Percentiles rank a stretch among this genome's conserved stretches.
Evolutionary conservation across 2,113 vertebrate genomes (phyloP).

Genomic region (Tetraodon nigroviridis): DNA sequence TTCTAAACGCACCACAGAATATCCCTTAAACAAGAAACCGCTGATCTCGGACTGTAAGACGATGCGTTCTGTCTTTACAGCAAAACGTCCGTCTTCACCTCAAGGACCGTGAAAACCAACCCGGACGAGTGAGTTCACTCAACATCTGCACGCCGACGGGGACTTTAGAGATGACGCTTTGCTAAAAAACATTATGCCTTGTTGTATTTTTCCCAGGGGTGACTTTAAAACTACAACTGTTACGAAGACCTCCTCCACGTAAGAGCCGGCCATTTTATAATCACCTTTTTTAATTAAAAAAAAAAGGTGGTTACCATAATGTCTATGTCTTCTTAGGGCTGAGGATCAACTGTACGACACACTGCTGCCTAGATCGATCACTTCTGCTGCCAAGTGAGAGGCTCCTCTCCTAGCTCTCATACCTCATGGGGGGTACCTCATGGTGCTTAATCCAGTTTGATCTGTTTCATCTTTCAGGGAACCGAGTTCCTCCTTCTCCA

Average conservation of each 20-base stretch:
- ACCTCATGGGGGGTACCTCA: too few species aligned
- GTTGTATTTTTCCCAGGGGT: constrained; percentile 33
- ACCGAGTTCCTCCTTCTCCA: constrained; percentile 28
- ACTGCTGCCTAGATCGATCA: constrained; percentile 54
- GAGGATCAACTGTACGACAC: constrained; percentile 59
- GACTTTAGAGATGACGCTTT: not conserved
- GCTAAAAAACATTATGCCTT: not conserved
- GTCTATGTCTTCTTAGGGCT: constrained; percentile 35
- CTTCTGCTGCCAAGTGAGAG: constrained; percentile 45
- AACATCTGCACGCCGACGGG: not conserved
- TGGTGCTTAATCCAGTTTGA: too few species aligned
- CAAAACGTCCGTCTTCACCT: constrained; percentile 20
- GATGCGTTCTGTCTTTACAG: constrained; percentile 13
- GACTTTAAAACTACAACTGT: constrained; percentile 20
- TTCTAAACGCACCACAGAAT: not conserved
- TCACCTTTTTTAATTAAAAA: not conserved
- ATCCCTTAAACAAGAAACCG: not conserved
- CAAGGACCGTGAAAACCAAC: constrained; percentile 43
- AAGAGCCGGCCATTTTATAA: constrained; percentile 13
- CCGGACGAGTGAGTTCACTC: constrained; percentile 34
- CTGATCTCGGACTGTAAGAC: not conserved
- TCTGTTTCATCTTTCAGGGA: constrained; percentile 28
- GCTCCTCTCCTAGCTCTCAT: not conserved
- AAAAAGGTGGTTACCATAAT: not conserved
- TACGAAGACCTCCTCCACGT: constrained; percentile 36